Evolutionary conservation across 2,888 invertebrate species (phyloP), one percentile per base, ranked within the genome.

Genomic region (Dynastes tityus): DNA sequence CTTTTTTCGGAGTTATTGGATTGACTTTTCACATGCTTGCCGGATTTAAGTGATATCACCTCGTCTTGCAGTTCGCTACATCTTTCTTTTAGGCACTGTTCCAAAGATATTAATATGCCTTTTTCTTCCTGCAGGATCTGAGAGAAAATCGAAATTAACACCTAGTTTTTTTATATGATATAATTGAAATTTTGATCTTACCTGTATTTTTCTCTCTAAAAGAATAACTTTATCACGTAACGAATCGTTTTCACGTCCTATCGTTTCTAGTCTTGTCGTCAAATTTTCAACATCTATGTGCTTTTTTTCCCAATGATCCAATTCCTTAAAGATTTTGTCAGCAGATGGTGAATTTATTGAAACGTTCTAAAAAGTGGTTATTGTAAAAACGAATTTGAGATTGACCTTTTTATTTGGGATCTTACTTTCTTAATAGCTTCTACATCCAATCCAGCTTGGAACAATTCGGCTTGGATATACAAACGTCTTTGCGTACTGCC

Each of bases 391-490:
- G 29, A 53, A 13, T 2, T 3, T 45, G 9, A 16, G 32, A 8
- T 29, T 32, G 63, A 29, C 9, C 27, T 32, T 63, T 32, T 63
- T 1, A 22, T 2, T 58, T 22, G 2, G 22, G 2, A 13, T 16
- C 9, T 32, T 68, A 92, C 92, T 90, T 92, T 92, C 86, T 92
- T 92, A 81, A 92, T 89, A 77, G 90, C 89, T 63, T 90, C 87
- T 64, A 92, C 90, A 86, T 95, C 95, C 83, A 95, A 93, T 9
- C 95, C 95, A 76, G 96, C 95, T 87, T 96, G 95, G 84, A 94
- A 94, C 81, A 96, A 87, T 88, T 95, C 96, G 0, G 95, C 96
- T 89, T 96, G 97, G 74, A 97, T 92, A 87, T 97, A 96, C 9
- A 97, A 90, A 80, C 94, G 92, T 81, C 94, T 92, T 85, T 96